Percentiles rank a stretch among this genome's conserved stretches.
Evolutionary conservation across 1,140 invertebrate species (phyloP).

Genomic region (Drosophila leontia): DNA sequence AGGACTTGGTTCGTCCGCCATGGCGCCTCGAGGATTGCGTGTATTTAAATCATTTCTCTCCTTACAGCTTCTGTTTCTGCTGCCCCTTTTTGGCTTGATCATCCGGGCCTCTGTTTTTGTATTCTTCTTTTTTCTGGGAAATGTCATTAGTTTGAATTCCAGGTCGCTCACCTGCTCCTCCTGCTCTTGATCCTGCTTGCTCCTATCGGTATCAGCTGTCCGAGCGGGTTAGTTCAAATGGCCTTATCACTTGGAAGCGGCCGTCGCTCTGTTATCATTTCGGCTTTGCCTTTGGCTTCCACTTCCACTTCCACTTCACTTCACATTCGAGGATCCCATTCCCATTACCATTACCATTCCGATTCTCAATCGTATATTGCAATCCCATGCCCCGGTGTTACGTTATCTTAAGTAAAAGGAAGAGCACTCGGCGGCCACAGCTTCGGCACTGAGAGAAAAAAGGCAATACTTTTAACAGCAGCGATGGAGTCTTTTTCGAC

Average conservation of each 20-base stretch:
- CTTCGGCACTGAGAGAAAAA: slow-evolving; percentile 5
- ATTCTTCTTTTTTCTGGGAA: slow-evolving; percentile 2
- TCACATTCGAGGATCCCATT: not conserved
- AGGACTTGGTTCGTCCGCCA: slow-evolving; percentile 27
- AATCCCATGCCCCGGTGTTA: not conserved
- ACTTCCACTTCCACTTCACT: slow-evolving; percentile 21
- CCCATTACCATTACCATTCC: slow-evolving; percentile 6
- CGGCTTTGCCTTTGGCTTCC: slow-evolving; percentile 2
- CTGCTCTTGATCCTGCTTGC: not conserved
- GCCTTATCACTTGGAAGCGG: slow-evolving; percentile 58
- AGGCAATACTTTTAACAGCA: not conserved
- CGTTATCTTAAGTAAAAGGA: slow-evolving; percentile 38
- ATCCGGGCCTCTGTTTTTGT: not conserved
- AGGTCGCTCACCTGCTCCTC: not conserved
- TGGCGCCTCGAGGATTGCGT: slow-evolving; percentile 70
- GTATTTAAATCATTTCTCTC: slow-evolving; percentile 69
- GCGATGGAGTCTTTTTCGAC: too few species aligned
- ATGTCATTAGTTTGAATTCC: slow-evolving; percentile 3
- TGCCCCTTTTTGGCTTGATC: slow-evolving; percentile 8
- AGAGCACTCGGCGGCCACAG: slow-evolving; percentile 28
- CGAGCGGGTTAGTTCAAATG: slow-evolving; percentile 39
- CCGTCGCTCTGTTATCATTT: slow-evolving; percentile 66
- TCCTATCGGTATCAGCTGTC: slow-evolving; percentile 15
- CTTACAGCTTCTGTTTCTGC: slow-evolving; percentile 61
- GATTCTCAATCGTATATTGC: slow-evolving; percentile 1